Evolutionary conservation across 1,140 invertebrate genomes (phyloP).

Genomic region (Limonius californicus): DNA sequence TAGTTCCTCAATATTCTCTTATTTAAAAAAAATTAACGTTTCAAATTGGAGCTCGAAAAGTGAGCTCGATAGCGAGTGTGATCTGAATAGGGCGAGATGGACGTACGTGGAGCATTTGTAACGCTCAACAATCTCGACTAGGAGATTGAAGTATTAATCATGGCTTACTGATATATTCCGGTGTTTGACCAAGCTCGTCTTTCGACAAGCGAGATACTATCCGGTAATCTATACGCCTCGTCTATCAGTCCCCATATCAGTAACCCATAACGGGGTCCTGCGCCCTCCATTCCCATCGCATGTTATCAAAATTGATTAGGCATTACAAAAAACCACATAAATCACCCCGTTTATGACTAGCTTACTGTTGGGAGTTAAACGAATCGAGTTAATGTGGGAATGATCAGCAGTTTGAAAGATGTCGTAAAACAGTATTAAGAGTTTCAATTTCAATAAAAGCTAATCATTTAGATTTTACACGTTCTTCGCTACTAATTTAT

Average conservation of each 20-base stretch:
- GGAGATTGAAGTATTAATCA: conserved; percentile 22
- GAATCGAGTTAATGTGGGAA: neutral
- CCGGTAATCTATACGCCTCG: conserved; percentile 5
- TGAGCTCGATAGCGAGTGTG: neutral
- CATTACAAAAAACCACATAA: neutral
- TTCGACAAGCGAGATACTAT: conserved; percentile 19
- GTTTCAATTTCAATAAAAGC: too few relatives aligned
- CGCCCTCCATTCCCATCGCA: neutral
- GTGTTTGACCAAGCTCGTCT: conserved; percentile 16
- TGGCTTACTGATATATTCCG: conserved; percentile 17
- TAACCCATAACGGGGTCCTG: neutral
- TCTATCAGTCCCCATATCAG: conserved; percentile 3
- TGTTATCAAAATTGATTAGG: conserved; percentile 8
- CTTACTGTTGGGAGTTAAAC: neutral
- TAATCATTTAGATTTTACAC: too few relatives aligned
- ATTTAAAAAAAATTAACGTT: neutral
- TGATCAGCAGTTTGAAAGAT: too few relatives aligned
- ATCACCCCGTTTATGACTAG: neutral
- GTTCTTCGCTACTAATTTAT: too few relatives aligned
- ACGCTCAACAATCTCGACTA: conserved; percentile 15
- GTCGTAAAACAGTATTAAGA: too few relatives aligned
- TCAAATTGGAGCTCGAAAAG: neutral
- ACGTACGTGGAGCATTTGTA: conserved; percentile 17
- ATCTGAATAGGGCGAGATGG: neutral
- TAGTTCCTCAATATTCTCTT: too few relatives aligned